Base-by-base conservation (phyloP, 37 sponge, comb jelly and placozoan genomes). In the Ephydatia muelleri region DNA sequence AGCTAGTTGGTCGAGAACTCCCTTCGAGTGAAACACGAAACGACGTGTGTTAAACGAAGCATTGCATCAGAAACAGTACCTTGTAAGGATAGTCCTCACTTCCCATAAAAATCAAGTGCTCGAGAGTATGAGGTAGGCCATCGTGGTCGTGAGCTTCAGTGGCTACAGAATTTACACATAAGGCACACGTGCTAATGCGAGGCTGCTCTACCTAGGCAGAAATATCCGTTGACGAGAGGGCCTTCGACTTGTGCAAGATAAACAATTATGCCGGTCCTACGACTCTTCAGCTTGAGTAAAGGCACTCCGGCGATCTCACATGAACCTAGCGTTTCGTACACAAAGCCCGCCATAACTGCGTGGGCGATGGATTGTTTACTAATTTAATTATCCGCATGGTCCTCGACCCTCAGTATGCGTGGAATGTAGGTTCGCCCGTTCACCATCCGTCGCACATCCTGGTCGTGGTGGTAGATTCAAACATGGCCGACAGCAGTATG, bases 41-140 rank as follows among this genome's bases (percentile, higher is more conserved):
- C 33, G n/a, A 69, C 1, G 35, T 68, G n/a, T n/a, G n/a, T n/a
- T n/a, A n/a, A n/a, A n/a, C n/a, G n/a, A n/a, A n/a, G n/a, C n/a
- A n/a, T n/a, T n/a, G n/a, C n/a, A 4, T 3, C 14, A 25, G 21
- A 25, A 16, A 29, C 0, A 30, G 9, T 76, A 92, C 97, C 94
- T 97, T 97, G 77, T 91, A 93, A n/a, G 99, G 99, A 72, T 96
- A 98, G 26, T 88, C 72, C 81, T 96, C 91, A 31, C 95, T 94
- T 47, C 97, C 99, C 99, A 98, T 94, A 86, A 98, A 98, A 64
- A 98, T 87, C 38, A 98, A 90, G 78, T 98, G 99, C 72, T 98
- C 99, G 36, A 98, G 87, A 0, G 99, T 96, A 84, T 98, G 99
- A 22, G 99, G 99, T 26, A 98, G 85, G 5, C 99, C 99, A 65